phyloP scores from a whole-genome alignment of 2,113 vertebrate species.

The Strix aluco region DNA sequence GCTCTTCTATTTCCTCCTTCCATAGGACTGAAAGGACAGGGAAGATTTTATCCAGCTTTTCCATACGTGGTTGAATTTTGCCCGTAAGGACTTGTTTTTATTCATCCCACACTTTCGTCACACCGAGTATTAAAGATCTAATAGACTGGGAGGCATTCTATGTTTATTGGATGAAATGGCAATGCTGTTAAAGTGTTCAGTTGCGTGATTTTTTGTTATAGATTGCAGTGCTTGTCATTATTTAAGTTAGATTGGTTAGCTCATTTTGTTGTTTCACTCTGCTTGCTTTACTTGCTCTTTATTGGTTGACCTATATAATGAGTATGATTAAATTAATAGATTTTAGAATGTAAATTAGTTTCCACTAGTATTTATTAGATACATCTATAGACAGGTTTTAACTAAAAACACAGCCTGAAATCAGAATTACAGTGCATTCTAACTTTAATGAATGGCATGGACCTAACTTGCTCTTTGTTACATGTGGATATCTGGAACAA shows the following conservation, averaged over 20 bases:
- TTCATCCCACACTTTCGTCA: conserved; percentile 11
- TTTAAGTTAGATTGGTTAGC: conserved; percentile 69
- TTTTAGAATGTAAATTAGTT: conserved; percentile 67
- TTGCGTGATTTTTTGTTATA: conserved; percentile 12
- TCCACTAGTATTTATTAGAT: conserved; percentile 64
- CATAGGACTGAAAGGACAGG: not conserved
- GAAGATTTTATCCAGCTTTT: conserved; percentile 37
- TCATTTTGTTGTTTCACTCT: conserved; percentile 66
- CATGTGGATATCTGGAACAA: not conserved
- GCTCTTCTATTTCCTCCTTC: not conserved
- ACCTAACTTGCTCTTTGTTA: not conserved
- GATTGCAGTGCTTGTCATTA: conserved; percentile 56
- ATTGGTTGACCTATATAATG: conserved; percentile 52
- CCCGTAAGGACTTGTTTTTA: conserved; percentile 45
- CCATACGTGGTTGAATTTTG: not conserved
- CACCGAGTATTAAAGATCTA: conserved; percentile 4
- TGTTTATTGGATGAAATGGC: not conserved
- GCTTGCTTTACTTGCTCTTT: conserved; percentile 69
- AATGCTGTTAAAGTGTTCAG: conserved; percentile 31
- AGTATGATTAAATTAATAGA: conserved; percentile 70
- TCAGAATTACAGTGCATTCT: conserved; percentile 51
- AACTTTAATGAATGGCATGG: conserved; percentile 17
- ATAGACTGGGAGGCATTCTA: not conserved
- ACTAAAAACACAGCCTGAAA: conserved; percentile 63
- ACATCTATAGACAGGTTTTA: conserved; percentile 53